Conservation (phyloP, 2,113 vertebrate genomes). For the Raphicerus campestris region DNA sequence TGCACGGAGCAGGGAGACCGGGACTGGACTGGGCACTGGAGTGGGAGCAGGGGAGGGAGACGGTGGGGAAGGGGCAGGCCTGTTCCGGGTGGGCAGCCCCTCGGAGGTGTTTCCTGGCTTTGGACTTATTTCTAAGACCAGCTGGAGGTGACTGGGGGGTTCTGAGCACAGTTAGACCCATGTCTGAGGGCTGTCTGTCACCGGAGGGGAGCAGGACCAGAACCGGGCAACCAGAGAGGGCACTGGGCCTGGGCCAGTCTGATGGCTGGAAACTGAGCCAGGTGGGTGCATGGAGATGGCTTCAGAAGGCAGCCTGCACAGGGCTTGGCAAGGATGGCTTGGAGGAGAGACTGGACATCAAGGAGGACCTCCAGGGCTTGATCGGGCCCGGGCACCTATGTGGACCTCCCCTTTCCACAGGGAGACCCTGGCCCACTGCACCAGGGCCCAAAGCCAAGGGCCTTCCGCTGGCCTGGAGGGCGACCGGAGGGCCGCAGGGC, state of each 20-base stretch:
- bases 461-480: fast-evolving
- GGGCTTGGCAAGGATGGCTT: no score
- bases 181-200: fast-evolving
- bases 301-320: neutral
- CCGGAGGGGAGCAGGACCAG: fast-evolving
- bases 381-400: fast-evolving
- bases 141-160: neutral
- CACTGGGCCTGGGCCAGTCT: neutral
- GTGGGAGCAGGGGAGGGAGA: neutral
- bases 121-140: neutral
- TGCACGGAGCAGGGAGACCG: fast-evolving
- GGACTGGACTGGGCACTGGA: neutral
- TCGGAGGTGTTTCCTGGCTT: neutral
- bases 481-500: fast-evolving
- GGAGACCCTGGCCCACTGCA: neutral
- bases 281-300: fast-evolving
- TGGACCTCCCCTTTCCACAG: fast-evolving
- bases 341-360: no score
- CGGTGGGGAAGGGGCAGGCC: neutral
- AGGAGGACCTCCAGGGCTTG: neutral
- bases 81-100: neutral
- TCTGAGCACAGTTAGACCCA: neutral
- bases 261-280: neutral
- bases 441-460: neutral
- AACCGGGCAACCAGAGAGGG: neutral